These are phyloP conservation scores for Liodrosophila aerea DNA, from an alignment of 2,888 invertebrate genomes.

Conservation along the genomic window DNA sequence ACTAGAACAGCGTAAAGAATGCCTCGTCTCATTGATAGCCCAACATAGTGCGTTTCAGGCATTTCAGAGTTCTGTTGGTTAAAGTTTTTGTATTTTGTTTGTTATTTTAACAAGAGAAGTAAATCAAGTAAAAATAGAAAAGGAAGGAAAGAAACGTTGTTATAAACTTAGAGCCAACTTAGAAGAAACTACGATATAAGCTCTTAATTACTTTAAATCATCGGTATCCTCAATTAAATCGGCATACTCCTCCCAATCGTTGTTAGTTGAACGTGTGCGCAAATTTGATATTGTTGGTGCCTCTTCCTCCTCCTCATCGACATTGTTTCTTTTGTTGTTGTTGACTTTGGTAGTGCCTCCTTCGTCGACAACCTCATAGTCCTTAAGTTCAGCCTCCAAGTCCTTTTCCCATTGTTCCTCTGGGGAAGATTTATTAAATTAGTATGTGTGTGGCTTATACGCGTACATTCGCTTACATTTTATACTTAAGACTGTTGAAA, in stretches of 20 bases:
- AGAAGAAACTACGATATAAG: slow-evolving; percentile 83
- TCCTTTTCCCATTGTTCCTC: slow-evolving; percentile 98
- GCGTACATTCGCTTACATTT: slow-evolving; percentile 5
- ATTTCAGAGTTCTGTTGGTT: slow-evolving; percentile 78
- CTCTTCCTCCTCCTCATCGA: slow-evolving; percentile 69
- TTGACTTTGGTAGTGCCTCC: slow-evolving; percentile 78
- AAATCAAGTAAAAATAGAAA: slow-evolving; percentile 51
- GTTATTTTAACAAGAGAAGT: slow-evolving; percentile 27
- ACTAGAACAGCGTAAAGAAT: slow-evolving; percentile 69
- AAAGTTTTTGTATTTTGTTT: slow-evolving; percentile 8
- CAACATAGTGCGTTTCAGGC: slow-evolving; percentile 80
- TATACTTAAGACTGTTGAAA: slow-evolving; percentile 29
- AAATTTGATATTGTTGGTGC: slow-evolving; percentile 81
- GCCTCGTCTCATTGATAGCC: slow-evolving; percentile 77
- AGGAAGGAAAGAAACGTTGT: slow-evolving; percentile 72
- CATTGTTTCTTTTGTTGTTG: slow-evolving; percentile 25
- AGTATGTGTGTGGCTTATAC: slow-evolving; percentile 66
- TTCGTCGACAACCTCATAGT: slow-evolving; percentile 93
- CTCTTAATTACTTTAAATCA: slow-evolving; percentile 83
- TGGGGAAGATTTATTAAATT: slow-evolving; percentile 71
- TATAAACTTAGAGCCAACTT: slow-evolving; percentile 81
- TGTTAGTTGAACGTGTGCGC: slow-evolving; percentile 81
- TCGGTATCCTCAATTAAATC: slow-evolving; percentile 83
- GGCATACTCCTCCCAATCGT: slow-evolving; percentile 83
- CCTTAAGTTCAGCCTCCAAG: slow-evolving; percentile 96